Evolutionary conservation across 2,888 invertebrate genomes (phyloP).

Genomic region (Ganaspis brasiliensis): DNA sequence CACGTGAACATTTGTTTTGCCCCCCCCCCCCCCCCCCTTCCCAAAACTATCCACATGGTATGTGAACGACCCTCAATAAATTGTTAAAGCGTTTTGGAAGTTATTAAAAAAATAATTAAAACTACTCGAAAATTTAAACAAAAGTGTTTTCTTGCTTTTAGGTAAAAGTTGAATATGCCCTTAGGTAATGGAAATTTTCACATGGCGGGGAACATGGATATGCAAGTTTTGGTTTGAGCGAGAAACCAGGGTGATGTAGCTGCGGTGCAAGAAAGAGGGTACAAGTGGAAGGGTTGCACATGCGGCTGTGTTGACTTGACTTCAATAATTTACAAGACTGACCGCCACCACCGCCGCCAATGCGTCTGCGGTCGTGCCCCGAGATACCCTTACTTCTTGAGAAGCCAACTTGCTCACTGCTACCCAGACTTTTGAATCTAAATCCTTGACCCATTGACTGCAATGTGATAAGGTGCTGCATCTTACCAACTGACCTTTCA

Average conservation of each 20-base stretch:
- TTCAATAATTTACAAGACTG: conserved; percentile 65
- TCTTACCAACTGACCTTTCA: conserved; percentile 5
- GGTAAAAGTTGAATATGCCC: too few relatives aligned
- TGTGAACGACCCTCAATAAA: too few relatives aligned
- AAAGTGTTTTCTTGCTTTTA: too few relatives aligned
- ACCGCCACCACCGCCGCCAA: conserved; percentile 57
- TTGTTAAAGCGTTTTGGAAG: too few relatives aligned
- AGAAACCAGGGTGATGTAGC: conserved; percentile 37
- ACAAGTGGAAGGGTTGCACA: conserved; percentile 20
- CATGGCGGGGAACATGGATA: background rate
- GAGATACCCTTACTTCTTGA: conserved; percentile 5
- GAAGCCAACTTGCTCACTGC: conserved; percentile 16
- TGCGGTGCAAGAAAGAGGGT: conserved; percentile 1
- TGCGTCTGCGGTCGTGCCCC: conserved; percentile 56
- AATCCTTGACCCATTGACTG: conserved; percentile 28
- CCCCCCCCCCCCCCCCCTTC: too few relatives aligned
- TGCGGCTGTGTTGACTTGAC: conserved; percentile 60
- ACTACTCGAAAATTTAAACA: too few relatives aligned
- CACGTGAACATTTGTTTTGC: too few relatives aligned
- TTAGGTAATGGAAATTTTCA: conserved; percentile 13
- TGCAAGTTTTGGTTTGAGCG: conserved; percentile 29
- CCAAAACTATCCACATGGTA: too few relatives aligned
- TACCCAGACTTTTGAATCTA: conserved; percentile 41
- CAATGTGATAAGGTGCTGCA: conserved; percentile 17
- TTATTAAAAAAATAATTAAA: too few relatives aligned